Conservation (phyloP, 2,888 invertebrate genomes). For the Glaucopsyche alexis region DNA sequence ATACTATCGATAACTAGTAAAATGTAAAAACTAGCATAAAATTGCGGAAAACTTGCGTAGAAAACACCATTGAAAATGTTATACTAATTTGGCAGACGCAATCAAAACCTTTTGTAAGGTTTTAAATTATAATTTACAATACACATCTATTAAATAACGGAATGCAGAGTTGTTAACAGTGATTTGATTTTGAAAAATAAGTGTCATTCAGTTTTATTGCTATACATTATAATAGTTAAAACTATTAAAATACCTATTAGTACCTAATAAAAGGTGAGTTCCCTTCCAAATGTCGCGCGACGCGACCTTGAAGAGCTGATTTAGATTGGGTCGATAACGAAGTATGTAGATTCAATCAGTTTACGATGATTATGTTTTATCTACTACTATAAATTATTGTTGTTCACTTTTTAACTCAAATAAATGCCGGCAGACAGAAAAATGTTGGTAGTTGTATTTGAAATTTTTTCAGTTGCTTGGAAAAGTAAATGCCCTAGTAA, state of each 20-base stretch:
- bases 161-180: too few species aligned
- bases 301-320: constrained; percentile 1
- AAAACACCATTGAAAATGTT: not conserved
- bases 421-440: not conserved
- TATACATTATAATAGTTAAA: not conserved
- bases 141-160: too few species aligned
- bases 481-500: not conserved
- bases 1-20: not conserved
- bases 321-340: not conserved
- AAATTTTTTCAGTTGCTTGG: not conserved
- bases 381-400: not conserved
- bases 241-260: not conserved
- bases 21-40: not conserved
- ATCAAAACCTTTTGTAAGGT: not conserved
- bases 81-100: not conserved
- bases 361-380: not conserved
- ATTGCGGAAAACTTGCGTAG: not conserved
- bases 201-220: not conserved
- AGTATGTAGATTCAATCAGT: not conserved
- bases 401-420: not conserved
- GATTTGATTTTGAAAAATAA: not conserved
- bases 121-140: not conserved
- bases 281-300: not conserved
- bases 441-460: not conserved
- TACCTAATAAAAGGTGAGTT: not conserved